These are phyloP conservation scores for Dendrocincla fuliginosa DNA, from an alignment of 2,797 vertebrate species.

Conservation along the genomic window DNA sequence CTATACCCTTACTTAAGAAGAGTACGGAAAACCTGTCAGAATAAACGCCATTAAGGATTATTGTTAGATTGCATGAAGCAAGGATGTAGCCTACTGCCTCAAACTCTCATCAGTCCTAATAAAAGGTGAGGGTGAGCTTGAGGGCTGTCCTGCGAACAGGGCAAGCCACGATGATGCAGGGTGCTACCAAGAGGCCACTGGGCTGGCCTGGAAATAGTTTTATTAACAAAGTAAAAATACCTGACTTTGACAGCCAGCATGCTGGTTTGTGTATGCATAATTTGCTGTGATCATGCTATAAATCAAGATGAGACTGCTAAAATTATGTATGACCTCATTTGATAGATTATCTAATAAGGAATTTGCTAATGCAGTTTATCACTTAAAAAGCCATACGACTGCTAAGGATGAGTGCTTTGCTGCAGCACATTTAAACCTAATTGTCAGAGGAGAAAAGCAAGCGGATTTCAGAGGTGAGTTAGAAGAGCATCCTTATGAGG, in stretches of 20 bases:
- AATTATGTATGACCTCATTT: constrained; percentile 71
- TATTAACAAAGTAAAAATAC: constrained; percentile 17
- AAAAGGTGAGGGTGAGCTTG: not conserved
- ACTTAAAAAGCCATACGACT: constrained; percentile 74
- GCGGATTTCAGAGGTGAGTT: constrained; percentile 74
- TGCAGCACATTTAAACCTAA: constrained; percentile 77
- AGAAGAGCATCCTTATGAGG: constrained; percentile 77
- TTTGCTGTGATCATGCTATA: constrained; percentile 48
- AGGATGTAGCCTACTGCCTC: not conserved
- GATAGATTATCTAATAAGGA: constrained; percentile 78
- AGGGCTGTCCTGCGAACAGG: not conserved
- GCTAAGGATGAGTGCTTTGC: constrained; percentile 64
- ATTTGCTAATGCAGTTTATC: constrained; percentile 78
- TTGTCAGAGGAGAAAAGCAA: constrained; percentile 75
- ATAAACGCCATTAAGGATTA: not conserved
- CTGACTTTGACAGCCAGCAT: constrained; percentile 29
- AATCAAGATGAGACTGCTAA: constrained; percentile 64
- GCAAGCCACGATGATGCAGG: not conserved
- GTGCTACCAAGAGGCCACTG: not conserved
- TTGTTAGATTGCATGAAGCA: not conserved
- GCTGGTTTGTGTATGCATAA: constrained; percentile 23
- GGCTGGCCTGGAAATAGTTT: not conserved
- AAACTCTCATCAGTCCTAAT: not conserved
- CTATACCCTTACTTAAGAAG: not conserved
- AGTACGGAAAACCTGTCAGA: not conserved